A percentile compares a stretch with the other conserved stretches of the same genome.
Conservation (phyloP, 2,888 invertebrate genomes). For the Apodemia hepburni region DNA sequence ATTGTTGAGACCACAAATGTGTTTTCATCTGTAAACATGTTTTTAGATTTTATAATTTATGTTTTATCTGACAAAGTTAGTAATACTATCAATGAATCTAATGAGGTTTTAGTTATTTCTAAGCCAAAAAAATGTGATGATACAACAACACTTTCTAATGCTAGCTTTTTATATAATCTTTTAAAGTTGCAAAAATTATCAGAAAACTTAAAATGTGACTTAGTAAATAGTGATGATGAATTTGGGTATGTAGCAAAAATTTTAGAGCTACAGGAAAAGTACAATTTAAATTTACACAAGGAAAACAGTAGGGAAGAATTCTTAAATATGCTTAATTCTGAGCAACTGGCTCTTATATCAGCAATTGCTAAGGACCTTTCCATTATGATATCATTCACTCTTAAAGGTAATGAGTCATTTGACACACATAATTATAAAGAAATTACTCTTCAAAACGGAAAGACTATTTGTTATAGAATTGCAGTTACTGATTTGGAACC, state of each 20-base stretch:
- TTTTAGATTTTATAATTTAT: slow-evolving; percentile 53
- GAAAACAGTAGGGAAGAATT: slow-evolving; percentile 40
- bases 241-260: slow-evolving; percentile 47
- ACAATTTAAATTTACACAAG: slow-evolving; percentile 40
- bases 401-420: slow-evolving; percentile 38
- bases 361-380: slow-evolving; percentile 86
- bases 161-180: slow-evolving; percentile 47
- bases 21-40: slow-evolving; percentile 43
- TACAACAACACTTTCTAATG: slow-evolving; percentile 30
- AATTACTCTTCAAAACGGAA: slow-evolving; percentile 45
- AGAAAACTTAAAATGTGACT: slow-evolving; percentile 35
- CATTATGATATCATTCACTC: slow-evolving; percentile 74
- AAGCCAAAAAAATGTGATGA: slow-evolving; percentile 38
- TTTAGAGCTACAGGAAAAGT: slow-evolving; percentile 38
- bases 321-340: slow-evolving; percentile 35
- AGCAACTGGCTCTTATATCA: slow-evolving; percentile 72
- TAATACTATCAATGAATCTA: slow-evolving; percentile 30
- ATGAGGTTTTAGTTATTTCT: slow-evolving; percentile 19
- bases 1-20: slow-evolving; percentile 38
- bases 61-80: slow-evolving; percentile 40
- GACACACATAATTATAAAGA: not conserved
- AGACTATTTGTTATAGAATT: slow-evolving; percentile 71
- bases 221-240: slow-evolving; percentile 29
- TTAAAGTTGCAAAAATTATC: slow-evolving; percentile 52
- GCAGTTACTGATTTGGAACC: slow-evolving; percentile 85